Evolutionary conservation across 2,797 vertebrate genomes (phyloP).

Genomic region (Clarias pachynema): DNA sequence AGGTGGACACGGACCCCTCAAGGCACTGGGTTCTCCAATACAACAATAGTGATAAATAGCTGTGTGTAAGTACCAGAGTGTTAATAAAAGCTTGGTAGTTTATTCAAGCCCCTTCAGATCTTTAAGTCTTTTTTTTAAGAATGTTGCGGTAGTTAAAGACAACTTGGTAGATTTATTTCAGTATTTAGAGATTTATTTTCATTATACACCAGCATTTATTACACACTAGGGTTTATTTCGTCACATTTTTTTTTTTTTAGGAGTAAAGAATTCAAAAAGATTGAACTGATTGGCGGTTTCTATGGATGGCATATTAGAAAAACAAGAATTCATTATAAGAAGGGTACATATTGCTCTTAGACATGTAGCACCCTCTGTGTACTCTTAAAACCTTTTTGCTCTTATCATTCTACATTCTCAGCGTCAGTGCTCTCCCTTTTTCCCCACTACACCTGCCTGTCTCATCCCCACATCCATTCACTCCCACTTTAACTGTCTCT

Average conservation of each 20-base stretch:
- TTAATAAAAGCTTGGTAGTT: constrained; percentile 1
- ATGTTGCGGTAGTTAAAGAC: not conserved
- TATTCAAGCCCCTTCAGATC: not conserved
- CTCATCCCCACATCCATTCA: constrained; percentile 21
- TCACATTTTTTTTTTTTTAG: not conserved
- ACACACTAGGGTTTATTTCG: not conserved
- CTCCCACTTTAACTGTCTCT: constrained; percentile 25
- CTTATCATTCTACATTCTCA: not conserved
- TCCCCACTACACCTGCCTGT: constrained; percentile 31
- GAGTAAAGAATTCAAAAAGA: not conserved
- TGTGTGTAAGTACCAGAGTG: not conserved
- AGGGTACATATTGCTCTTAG: not conserved
- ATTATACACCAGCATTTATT: not conserved
- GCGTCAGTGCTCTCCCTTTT: not conserved
- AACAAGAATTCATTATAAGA: not conserved
- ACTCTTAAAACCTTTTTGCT: not conserved
- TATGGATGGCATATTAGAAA: not conserved
- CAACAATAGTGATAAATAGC: constrained; percentile 28
- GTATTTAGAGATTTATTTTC: not conserved
- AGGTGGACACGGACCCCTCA: constrained; percentile 22
- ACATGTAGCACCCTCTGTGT: not conserved
- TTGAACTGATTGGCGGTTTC: not conserved
- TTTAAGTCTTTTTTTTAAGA: constrained; percentile 4
- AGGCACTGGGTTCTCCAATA: constrained; percentile 21
- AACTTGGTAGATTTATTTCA: not conserved